Conservation (phyloP, 1,140 invertebrate genomes). For the Paraescarpia echinospica region DNA sequence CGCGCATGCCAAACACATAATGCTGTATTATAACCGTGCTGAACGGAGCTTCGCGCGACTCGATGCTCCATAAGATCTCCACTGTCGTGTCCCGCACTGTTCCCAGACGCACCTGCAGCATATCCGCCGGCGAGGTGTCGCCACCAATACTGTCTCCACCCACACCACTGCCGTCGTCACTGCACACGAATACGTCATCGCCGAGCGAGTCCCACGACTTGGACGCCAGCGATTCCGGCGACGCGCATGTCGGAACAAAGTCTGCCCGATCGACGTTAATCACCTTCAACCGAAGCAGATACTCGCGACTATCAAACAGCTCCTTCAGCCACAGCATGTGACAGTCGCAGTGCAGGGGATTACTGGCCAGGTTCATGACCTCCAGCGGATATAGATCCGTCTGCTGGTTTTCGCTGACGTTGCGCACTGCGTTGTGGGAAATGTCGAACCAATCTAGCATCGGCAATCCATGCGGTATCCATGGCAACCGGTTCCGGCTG, state of each 20-base stretch:
- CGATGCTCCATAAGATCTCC: neutral
- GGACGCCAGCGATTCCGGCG: constrained; percentile 28
- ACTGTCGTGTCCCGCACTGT: constrained; percentile 2
- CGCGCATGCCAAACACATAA: constrained; percentile 19
- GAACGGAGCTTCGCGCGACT: neutral
- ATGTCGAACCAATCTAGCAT: constrained; percentile 41
- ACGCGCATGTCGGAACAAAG: constrained; percentile 36
- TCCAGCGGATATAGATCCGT: constrained; percentile 37
- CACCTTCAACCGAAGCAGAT: constrained; percentile 31
- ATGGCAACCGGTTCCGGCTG: constrained; percentile 13
- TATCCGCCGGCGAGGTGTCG: too few relatives aligned
- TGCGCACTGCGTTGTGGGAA: constrained; percentile 34
- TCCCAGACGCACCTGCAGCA: neutral
- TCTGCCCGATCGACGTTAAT: constrained; percentile 27
- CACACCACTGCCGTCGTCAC: neutral
- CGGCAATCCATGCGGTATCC: constrained; percentile 30
- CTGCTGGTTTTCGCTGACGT: constrained; percentile 31
- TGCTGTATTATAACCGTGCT: constrained; percentile 15
- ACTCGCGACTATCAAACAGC: constrained; percentile 36
- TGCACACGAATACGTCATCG: constrained; percentile 34
- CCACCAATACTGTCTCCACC: neutral
- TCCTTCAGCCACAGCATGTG: constrained; percentile 42
- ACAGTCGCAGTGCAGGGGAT: constrained; percentile 43
- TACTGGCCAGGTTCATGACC: constrained; percentile 36
- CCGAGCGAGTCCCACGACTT: constrained; percentile 34